These are phyloP conservation scores for Peromyscus nudipes DNA, from an alignment of 2,797 vertebrate genomes.

Conservation along the genomic window DNA sequence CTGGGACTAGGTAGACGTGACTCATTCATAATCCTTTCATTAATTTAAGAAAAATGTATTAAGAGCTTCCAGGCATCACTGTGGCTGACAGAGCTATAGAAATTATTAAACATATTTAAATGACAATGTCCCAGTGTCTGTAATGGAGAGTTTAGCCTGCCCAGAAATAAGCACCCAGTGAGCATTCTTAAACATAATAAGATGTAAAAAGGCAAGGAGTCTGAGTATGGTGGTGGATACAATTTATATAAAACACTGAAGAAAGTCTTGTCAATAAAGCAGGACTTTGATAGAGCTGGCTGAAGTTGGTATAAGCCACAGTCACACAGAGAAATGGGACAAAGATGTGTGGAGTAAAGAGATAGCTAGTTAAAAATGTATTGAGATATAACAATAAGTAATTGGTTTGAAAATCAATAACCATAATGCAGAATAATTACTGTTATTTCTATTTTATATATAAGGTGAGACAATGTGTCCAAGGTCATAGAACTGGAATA, in stretches of 20 bases:
- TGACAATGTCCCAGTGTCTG: background rate
- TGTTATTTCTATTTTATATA: background rate
- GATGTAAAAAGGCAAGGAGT: background rate
- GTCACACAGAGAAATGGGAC: background rate
- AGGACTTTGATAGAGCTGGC: background rate
- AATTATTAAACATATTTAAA: background rate
- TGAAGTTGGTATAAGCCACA: background rate
- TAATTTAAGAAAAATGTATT: background rate
- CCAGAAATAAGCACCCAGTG: background rate
- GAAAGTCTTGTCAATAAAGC: background rate
- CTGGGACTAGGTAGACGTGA: background rate
- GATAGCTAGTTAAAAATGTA: background rate
- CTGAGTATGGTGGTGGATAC: rapidly evolving
- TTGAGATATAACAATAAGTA: background rate
- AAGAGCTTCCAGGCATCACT: background rate
- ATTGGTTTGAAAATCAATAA: background rate
- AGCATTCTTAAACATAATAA: background rate
- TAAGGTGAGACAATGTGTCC: background rate
- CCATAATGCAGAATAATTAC: background rate
- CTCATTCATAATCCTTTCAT: background rate
- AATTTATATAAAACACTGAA: background rate
- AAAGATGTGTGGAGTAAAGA: rapidly evolving
- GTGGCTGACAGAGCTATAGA: background rate
- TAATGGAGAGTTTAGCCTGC: background rate
- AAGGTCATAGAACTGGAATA: background rate